Base-by-base conservation (phyloP, 2,797 vertebrate species). In the Cyprinodon diabolis region DNA sequence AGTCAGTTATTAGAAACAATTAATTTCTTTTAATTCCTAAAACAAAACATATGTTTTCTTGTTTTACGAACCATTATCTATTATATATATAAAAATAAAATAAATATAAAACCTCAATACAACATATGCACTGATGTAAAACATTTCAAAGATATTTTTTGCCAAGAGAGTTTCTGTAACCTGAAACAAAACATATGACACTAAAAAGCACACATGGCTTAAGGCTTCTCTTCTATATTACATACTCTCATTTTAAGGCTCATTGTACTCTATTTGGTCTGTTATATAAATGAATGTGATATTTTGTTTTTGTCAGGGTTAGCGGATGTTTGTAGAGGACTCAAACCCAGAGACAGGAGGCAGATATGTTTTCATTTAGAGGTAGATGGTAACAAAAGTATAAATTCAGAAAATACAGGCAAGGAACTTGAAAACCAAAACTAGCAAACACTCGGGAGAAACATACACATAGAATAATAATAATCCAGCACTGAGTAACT, bases 281-380 rank as follows among this genome's bases (percentile, higher is more conserved):
- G 78, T 88, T 80, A 81, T 49, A 12, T 80, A 77, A 87, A 80
- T 73, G 40, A 85, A 86, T 30, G 66, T 76, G 77, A 87, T 87
- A 86, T 65, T 72, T 68, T 78, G 51, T 74, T 80, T 66, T 30
- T 30, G 30, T 30, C 30, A 30, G 30, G 30, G 30, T 30, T 30
- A 30, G 30, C 3, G 30, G 30, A 30, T 30, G 30, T 30, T 30
- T 30, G 30, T 30, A 30, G 30, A 30, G 30, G 30, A 30, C 30
- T 30, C 30, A 30, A 30, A 30, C 30, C 30, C 30, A 2, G 30
- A 30, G 3, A 30, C 30, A 3, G 30, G 3, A 30, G 30, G 30
- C 30, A 30, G 30, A 30, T 30, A 30, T 30, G 0, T 2, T 30
- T 30, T 30, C 30, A 30, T 30, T 30, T 30, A 30, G 30, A 30